These are phyloP conservation scores for Flabesymbios commensalis DNA, from an alignment of 2,888 invertebrate species.

Conservation along the genomic window DNA sequence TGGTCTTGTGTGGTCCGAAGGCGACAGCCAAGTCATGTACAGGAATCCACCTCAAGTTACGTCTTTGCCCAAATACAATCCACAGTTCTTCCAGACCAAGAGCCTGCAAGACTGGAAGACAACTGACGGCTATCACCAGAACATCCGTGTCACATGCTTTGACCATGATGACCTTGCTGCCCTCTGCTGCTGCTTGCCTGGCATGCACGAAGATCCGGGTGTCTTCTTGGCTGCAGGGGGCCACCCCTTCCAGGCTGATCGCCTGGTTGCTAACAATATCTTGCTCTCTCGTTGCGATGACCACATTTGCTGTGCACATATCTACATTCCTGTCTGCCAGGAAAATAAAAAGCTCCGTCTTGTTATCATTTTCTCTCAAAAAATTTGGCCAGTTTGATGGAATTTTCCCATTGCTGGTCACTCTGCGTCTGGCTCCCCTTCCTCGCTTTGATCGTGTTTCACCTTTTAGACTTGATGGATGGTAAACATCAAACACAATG, in stretches of 20 bases:
- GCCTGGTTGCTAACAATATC: conserved; percentile 15
- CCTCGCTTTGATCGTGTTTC: conserved; percentile 2
- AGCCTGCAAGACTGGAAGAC: conserved; percentile 8
- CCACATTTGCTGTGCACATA: conserved; percentile 4
- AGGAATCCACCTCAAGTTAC: conserved; percentile 28
- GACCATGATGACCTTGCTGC: conserved; percentile 15
- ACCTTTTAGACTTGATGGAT: neutral
- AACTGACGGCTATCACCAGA: conserved; percentile 14
- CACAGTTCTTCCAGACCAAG: conserved; percentile 30
- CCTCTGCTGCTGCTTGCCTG: conserved; percentile 10
- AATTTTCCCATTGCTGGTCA: neutral
- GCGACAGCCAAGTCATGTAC: conserved; percentile 26
- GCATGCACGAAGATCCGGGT: conserved; percentile 26
- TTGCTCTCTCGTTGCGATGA: conserved; percentile 28
- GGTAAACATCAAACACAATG: conserved; percentile 25
- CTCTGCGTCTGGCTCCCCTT: neutral
- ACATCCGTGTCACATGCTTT: conserved; percentile 20
- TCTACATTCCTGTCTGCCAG: conserved; percentile 24
- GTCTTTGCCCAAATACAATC: conserved; percentile 31
- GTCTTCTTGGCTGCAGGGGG: conserved; percentile 30
- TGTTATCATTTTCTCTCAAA: neutral
- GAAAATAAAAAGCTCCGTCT: conserved; percentile 26
- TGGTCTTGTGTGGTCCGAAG: conserved; percentile 26
- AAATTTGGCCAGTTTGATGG: neutral
- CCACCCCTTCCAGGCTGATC: conserved; percentile 7